A percentile compares a stretch with the other conserved stretches of the same genome.
phyloP scores from a whole-genome alignment of 1,140 invertebrate species.

The Anadara kagoshimensis region DNA sequence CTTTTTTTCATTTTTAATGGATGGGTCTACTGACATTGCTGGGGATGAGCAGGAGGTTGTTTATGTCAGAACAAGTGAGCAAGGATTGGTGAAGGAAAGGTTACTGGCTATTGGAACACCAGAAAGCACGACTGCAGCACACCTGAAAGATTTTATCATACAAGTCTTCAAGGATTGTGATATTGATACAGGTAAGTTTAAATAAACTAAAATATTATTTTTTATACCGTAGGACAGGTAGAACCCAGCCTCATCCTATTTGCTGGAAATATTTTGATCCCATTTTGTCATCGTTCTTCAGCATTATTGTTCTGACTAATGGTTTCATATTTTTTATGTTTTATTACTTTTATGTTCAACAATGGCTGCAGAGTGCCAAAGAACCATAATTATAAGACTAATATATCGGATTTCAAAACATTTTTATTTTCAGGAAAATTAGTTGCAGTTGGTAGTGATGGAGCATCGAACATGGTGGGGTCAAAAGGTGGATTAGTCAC shows the following conservation, averaged over 20 bases:
- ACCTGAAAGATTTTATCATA: slow-evolving; percentile 23
- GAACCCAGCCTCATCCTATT: too few species aligned
- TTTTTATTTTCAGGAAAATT: slow-evolving; percentile 10
- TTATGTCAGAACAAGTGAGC: slow-evolving; percentile 9
- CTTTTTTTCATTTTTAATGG: slow-evolving; percentile 42
- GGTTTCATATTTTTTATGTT: too few species aligned
- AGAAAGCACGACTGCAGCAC: slow-evolving; percentile 20
- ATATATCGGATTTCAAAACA: too few species aligned
- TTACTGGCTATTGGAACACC: slow-evolving; percentile 33
- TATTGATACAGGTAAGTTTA: slow-evolving; percentile 23
- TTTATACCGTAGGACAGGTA: not conserved
- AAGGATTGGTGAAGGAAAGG: slow-evolving; percentile 18
- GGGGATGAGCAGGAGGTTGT: slow-evolving; percentile 39
- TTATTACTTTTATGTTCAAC: too few species aligned
- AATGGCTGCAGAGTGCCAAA: too few species aligned
- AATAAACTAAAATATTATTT: not conserved
- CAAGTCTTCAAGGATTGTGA: slow-evolving; percentile 1
- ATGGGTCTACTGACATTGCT: slow-evolving; percentile 34
- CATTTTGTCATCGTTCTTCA: too few species aligned
- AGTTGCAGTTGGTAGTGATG: slow-evolving; percentile 9
- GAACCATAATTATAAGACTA: too few species aligned
- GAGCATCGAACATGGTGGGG: slow-evolving; percentile 16
- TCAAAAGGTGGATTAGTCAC: slow-evolving; percentile 2
- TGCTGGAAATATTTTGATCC: too few species aligned
- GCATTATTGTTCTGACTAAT: too few species aligned